Percentiles rank a stretch among this genome's conserved stretches.
Evolutionary conservation across 2,113 vertebrate genomes (phyloP).

Genomic region (Corythornis vintsioides): DNA sequence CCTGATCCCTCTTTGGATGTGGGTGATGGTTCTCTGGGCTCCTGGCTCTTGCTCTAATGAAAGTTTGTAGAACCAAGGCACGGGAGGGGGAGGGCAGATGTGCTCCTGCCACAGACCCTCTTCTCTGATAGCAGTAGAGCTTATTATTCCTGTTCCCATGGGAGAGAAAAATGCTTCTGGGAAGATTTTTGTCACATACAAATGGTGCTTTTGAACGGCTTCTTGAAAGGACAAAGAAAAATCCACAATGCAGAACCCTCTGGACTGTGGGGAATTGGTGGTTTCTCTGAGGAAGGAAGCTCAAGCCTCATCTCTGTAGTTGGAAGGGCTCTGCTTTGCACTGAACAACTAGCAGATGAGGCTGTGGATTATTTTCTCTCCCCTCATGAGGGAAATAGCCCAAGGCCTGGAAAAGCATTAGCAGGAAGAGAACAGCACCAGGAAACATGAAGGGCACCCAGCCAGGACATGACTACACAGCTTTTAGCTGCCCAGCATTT

Average conservation of each 20-base stretch:
- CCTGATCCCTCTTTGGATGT: neutral
- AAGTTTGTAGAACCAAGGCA: neutral
- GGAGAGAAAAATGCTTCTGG: neutral
- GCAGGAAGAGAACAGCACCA: slow-evolving; percentile 16
- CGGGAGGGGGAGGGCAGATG: neutral
- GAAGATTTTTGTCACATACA: neutral
- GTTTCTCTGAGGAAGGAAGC: neutral
- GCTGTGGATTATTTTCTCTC: neutral
- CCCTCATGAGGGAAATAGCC: slow-evolving; percentile 24
- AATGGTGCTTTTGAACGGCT: neutral
- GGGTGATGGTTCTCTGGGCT: neutral
- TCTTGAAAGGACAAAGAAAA: neutral
- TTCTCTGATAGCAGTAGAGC: neutral
- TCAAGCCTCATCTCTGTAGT: neutral
- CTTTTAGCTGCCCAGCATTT: neutral
- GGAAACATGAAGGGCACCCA: neutral
- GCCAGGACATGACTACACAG: slow-evolving; percentile 16
- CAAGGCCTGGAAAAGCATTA: slow-evolving; percentile 34
- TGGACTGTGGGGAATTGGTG: neutral
- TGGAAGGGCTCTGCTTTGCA: neutral
- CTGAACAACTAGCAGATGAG: neutral
- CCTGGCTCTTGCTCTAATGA: neutral
- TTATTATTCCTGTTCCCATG: neutral
- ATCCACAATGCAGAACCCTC: neutral
- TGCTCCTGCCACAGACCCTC: neutral